Evolutionary conservation across 1,140 invertebrate genomes (phyloP).

Genomic region (Glomeris maerens): DNA sequence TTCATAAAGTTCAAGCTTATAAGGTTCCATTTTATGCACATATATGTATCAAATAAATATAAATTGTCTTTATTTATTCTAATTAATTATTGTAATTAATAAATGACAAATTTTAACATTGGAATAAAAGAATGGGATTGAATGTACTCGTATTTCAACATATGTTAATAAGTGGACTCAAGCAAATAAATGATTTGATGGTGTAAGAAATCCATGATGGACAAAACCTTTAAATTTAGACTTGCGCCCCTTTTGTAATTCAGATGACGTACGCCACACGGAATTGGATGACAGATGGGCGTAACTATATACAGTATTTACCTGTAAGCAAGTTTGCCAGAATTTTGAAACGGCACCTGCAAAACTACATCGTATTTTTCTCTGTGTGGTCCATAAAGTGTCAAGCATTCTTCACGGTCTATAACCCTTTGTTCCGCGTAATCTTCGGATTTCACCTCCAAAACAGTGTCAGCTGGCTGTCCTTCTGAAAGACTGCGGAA

Average conservation of each 20-base stretch:
- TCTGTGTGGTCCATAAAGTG: slow-evolving; percentile 47
- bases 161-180: too few species aligned
- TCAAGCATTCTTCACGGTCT: slow-evolving; percentile 50
- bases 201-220: slow-evolving; percentile 5
- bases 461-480: slow-evolving; percentile 27
- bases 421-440: slow-evolving; percentile 45
- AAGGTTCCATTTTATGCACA: too few species aligned
- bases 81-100: too few species aligned
- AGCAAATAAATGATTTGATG: slow-evolving; percentile 4
- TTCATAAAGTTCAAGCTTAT: too few species aligned
- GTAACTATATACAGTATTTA: slow-evolving; percentile 25
- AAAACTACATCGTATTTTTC: slow-evolving; percentile 53
- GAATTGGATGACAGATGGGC: not conserved
- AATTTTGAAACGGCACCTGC: slow-evolving; percentile 49
- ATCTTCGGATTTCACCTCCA: slow-evolving; percentile 48
- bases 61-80: too few species aligned
- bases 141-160: too few species aligned
- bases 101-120: too few species aligned
- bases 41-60: too few species aligned
- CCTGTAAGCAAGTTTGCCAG: slow-evolving; percentile 49
- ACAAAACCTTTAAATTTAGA: slow-evolving; percentile 7
- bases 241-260: slow-evolving; percentile 7
- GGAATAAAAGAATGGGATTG: too few species aligned
- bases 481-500: slow-evolving; percentile 2
- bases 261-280: not conserved